Evolutionary conservation across 2,797 vertebrate genomes (phyloP), one percentile per base, ranked within the genome.

Genomic region (Brachyalestes nurse): DNA sequence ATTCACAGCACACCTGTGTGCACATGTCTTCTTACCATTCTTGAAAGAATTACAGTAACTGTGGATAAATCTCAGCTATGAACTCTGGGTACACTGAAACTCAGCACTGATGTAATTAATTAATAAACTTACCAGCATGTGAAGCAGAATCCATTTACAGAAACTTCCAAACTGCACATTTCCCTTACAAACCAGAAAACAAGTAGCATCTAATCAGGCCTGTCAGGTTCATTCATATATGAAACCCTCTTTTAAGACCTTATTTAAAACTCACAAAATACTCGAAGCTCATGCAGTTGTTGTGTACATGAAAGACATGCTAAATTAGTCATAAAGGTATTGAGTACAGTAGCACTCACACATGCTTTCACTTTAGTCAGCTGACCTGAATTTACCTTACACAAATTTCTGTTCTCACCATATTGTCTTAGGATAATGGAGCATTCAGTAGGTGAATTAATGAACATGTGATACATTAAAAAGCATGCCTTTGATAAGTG

Each of bases 161-260:
- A 73, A 71, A 42, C 21, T 23, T 61, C 9, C 10, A 23, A 21
- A 78, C 79, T 85, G 82, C 57, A 83, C 12, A 90, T 92, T 93
- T 92, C 75, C 82, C 42, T 89, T 88, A 85, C 89, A 93, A 92
- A 92, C 75, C 61, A 16, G 23, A 34, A 84, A 84, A 88, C 86
- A 91, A 89, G 93, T 70, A 77, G 69, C 19, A 2, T 78, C 7
- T 69, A 17, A 25, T n/a, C 34, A 69, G 8, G 25, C 47, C 55
- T 64, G 42, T 10, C n/a, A 28, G 13, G 12, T 28, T 9, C 9
- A 60, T 60, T 60, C 10, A 4, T 12, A 23, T 60, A 10, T 60
- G 4, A 60, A 23, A 21, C n/a, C 4, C 55, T 57, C 16, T 9
- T n/a, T 21, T 57, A 51, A 51, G 1, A 13, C 47, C 12, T 13